Percentiles rank a stretch among this genome's conserved stretches.
phyloP scores from a whole-genome alignment of 2,113 vertebrate genomes.

The Cavia aperea region DNA sequence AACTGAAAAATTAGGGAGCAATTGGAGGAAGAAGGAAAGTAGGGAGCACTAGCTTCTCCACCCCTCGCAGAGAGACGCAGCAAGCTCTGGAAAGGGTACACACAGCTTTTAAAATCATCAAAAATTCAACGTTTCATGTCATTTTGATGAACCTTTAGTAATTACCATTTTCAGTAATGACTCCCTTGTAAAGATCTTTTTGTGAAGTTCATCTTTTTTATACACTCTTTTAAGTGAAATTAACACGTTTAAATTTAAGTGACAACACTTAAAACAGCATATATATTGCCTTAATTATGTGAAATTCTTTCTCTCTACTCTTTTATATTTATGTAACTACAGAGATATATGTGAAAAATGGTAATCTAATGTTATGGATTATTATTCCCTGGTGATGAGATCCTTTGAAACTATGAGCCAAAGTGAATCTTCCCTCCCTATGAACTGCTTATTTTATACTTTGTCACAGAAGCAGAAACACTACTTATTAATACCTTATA shows the following conservation, averaged over 20 bases:
- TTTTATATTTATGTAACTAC: neutral
- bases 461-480: too few relatives aligned
- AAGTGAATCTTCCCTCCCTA: too few relatives aligned
- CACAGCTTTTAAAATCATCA: conserved; percentile 35
- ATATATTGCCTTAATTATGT: neutral
- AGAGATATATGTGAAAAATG: neutral
- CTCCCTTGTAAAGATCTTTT: neutral
- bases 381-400: neutral
- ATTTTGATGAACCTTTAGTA: conserved; percentile 26
- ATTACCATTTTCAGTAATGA: conserved; percentile 47
- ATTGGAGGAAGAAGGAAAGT: neutral
- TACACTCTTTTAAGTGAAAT: neutral
- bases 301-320: neutral
- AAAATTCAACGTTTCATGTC: conserved; percentile 2
- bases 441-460: too few relatives aligned
- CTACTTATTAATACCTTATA: too few relatives aligned
- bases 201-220: neutral
- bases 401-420: too few relatives aligned
- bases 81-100: neutral
- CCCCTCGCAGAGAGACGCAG: neutral
- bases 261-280: neutral
- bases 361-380: neutral
- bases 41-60: neutral
- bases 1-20: neutral
- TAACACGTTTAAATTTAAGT: neutral